A percentile compares a stretch with the other conserved stretches of the same genome.
Conservation (phyloP, 2,888 invertebrate species). For the Antheraea assamensis region DNA sequence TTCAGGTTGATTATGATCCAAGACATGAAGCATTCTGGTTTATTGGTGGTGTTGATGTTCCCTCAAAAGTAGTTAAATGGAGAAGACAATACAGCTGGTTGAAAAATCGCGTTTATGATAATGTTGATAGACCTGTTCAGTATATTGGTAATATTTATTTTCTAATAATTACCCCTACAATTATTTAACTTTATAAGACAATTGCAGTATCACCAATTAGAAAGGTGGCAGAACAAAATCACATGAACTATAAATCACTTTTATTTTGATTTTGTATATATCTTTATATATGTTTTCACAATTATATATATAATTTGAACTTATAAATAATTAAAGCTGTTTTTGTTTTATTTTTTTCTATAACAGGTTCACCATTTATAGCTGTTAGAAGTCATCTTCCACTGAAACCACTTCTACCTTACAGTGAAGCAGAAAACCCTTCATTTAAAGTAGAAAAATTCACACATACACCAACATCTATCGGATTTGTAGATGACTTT, state of each 20-base stretch:
- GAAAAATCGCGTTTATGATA: slow-evolving; percentile 74
- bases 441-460: slow-evolving; percentile 82
- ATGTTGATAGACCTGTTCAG: slow-evolving; percentile 85
- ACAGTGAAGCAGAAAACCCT: slow-evolving; percentile 80
- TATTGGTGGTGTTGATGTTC: slow-evolving; percentile 86
- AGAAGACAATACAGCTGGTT: slow-evolving; percentile 64
- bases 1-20: slow-evolving; percentile 88
- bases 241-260: too few species aligned
- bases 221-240: too few species aligned
- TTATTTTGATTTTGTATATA: too few species aligned
- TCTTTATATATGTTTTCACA: too few species aligned
- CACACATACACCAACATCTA: slow-evolving; percentile 82
- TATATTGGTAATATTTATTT: slow-evolving; percentile 80
- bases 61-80: slow-evolving; percentile 64
- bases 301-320: too few species aligned
- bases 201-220: not conserved
- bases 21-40: slow-evolving; percentile 94
- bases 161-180: not conserved
- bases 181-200: not conserved
- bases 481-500: slow-evolving; percentile 81
- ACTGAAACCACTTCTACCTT: slow-evolving; percentile 83
- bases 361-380: slow-evolving; percentile 82
- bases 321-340: not conserved
- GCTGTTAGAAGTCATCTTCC: slow-evolving; percentile 87
- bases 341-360: not conserved